Evolutionary conservation across 2,797 vertebrate genomes (phyloP), one percentile per base, ranked within the genome.

Genomic region (Sebastes cheni): DNA sequence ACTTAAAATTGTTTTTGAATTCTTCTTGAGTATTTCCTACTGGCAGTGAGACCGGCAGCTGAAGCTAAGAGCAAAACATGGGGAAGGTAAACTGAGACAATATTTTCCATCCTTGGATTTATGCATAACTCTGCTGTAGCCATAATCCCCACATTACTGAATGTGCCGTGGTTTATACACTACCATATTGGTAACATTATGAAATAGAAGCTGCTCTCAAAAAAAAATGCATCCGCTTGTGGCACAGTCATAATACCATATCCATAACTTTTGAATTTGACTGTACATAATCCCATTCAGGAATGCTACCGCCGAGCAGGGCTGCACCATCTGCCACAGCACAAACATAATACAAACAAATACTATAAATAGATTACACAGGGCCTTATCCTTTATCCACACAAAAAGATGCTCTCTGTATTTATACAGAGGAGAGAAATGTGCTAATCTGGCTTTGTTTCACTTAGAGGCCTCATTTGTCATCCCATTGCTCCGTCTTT

Each of bases 391-490:
- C 88, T 75, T 87, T 86, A 84, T 84, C 75, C 85, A 55, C 83
- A 83, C 77, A 84, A 87, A 88, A 90, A 86, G 54, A 84, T 77
- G 83, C 80, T 83, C 74, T 75, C 69, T 89, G 75, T 83, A 67
- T 92, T 89, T 87, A 81, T 88, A 86, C 86, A 84, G 84, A 79
- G 84, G 67, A 83, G 79, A 83, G 83, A 89, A 92, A 93, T 84
- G 81, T 83, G 87, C 86, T 93, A 89, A 94, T 94, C 91, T 89
- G 91, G 87, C 88, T 91, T 94, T 92, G 89, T 93, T 92, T 91
- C 88, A 87, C 91, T 87, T 89, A 86, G 80, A 86, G 81, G 72
- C 85, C 83, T 87, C 71, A 80, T 89, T 90, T 86, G 79, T 90
- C 78, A 88, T 82, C 79, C 85, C 5, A 25, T 76, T 72, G 76